Evolutionary conservation across 2,113 vertebrate genomes (phyloP), one percentile per base, ranked within the genome.

Genomic region (Barbus barbus): DNA sequence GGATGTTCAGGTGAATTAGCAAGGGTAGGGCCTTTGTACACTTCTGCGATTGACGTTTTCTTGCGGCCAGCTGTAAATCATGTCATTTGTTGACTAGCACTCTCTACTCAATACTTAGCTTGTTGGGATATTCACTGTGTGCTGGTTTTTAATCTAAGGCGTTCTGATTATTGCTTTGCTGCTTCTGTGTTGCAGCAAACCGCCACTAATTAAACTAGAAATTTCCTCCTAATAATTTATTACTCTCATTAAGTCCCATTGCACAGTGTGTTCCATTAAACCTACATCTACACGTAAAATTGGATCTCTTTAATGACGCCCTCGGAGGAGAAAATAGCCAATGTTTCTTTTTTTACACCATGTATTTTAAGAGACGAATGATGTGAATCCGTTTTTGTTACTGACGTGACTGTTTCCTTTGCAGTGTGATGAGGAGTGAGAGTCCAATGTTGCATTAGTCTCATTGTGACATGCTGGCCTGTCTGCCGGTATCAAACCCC

Each of bases 401-500:
- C 53, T 81, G 22, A 3, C 11, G 78, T 89, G 85, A 89, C 71
- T 71, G 4, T 46, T 73, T 48, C 90, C 87, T 90, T 63, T 94
- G 81, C 94, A 98, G 97, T 93, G 95, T 94, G 95, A 95, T 93
- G 94, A 90, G 91, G 89, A 95, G 93, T 91, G 91, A 86, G 90
- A 93, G 92, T 92, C 94, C 91, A 91, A 94, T 95, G 95, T 93
- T 95, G 94, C 96, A 95, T 93, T 97, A 96, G 95, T 93, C 93
- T 94, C 92, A 89, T 76, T 94, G 94, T 97, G 97, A 95, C 95
- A 97, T 99, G 97, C 97, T 98, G 95, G 97, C 96, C 95, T 98
- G 96, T 94, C 94, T 98, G 88, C 96, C 96, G 89, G 96, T 96
- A 94, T 96, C 96, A 95, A 95, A 97, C 95, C 95, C 95, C 92